Evolutionary conservation across 2,113 vertebrate species (phyloP).

Genomic region (zebrafish (Danio rerio)): DNA sequence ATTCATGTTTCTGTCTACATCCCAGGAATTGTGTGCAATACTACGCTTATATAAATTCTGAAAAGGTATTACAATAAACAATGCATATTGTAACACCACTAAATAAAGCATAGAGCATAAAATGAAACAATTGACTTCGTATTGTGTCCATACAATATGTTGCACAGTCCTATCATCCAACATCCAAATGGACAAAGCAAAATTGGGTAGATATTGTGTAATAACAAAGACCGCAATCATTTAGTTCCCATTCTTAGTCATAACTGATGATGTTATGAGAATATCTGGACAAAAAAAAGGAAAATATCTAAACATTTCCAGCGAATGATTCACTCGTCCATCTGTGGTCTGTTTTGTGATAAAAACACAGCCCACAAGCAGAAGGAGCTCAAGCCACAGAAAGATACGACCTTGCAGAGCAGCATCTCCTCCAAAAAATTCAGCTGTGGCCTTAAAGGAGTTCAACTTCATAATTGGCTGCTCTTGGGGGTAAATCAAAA

Average conservation of each 20-base stretch:
- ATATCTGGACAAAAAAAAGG: neutral
- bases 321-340: neutral
- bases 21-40: no score
- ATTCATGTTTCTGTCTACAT: no score
- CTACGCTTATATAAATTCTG: no score
- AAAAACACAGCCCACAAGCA: neutral
- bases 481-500: conserved; percentile 32
- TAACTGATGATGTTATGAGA: no score
- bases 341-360: conserved; percentile 4
- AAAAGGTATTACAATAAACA: no score
- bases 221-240: neutral
- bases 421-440: conserved; percentile 28
- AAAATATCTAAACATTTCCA: neutral
- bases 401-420: neutral
- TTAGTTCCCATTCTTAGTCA: neutral
- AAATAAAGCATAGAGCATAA: no score
- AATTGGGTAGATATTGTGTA: no score
- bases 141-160: no score
- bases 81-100: no score
- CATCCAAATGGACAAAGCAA: no score
- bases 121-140: no score
- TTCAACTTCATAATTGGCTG: conserved; percentile 9
- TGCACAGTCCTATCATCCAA: no score
- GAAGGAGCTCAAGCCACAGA: conserved; percentile 3
- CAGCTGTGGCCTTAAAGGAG: conserved; percentile 34